A percentile compares a stretch with the other conserved stretches of the same genome.
Conservation (phyloP, 2,113 vertebrate genomes). For the Machaerirhynchus nigripectus region DNA sequence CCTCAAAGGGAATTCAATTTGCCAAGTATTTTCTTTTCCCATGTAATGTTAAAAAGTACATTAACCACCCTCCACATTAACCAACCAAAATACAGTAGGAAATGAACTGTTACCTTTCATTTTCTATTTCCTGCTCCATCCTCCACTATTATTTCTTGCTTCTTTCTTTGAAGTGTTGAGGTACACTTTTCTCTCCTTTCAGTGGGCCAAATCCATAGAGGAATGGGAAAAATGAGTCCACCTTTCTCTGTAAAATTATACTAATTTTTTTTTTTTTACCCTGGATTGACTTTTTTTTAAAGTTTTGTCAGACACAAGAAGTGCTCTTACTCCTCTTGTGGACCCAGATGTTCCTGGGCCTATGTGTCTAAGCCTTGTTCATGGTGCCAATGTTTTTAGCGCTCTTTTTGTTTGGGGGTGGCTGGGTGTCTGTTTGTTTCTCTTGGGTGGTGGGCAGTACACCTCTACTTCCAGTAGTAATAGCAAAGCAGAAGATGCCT, state of each 20-base stretch:
- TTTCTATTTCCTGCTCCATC: background rate
- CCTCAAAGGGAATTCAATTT: background rate
- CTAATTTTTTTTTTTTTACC: rapidly evolving
- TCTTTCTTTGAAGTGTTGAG: background rate
- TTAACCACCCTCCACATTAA: background rate
- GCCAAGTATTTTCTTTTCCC: background rate
- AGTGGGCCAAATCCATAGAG: background rate
- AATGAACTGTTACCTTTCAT: background rate
- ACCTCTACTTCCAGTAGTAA: background rate
- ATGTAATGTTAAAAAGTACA: background rate
- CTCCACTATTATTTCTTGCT: background rate
- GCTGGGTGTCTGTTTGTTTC: background rate
- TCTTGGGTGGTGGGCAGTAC: background rate
- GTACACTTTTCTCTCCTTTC: background rate
- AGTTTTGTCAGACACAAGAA: background rate
- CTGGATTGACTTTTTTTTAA: background rate
- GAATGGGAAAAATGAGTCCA: background rate
- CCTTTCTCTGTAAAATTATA: background rate
- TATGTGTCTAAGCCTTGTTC: background rate
- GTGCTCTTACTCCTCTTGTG: background rate
- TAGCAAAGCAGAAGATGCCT: background rate
- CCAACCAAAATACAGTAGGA: background rate
- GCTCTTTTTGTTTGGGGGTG: background rate
- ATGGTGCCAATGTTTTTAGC: background rate
- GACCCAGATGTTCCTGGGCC: background rate